Evolutionary conservation across 2,797 vertebrate species (phyloP).

Genomic region (Mormyrus proboscirostris): DNA sequence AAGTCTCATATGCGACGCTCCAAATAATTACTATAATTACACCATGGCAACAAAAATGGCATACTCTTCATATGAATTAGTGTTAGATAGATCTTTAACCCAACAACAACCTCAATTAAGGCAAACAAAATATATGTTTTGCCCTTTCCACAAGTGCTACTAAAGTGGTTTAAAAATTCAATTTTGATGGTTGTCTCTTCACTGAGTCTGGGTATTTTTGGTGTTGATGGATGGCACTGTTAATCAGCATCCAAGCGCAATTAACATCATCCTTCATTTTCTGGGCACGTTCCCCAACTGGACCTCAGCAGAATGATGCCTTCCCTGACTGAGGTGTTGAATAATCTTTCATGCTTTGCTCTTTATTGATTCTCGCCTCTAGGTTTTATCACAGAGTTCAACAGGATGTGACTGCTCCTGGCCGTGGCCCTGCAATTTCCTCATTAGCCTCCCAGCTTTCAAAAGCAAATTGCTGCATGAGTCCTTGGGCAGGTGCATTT

Average conservation of each 20-base stretch:
- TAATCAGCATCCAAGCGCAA: neutral
- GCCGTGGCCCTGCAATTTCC: neutral
- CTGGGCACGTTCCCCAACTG: neutral
- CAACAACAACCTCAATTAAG: neutral
- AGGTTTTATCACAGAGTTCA: slow-evolving; percentile 10
- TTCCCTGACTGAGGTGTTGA: neutral
- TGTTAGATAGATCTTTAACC: neutral
- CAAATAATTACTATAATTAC: slow-evolving; percentile 11
- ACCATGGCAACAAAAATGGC: neutral
- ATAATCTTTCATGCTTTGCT: neutral
- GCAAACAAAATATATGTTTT: neutral
- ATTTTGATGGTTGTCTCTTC: neutral
- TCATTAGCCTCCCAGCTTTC: slow-evolving; percentile 2
- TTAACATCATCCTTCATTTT: neutral
- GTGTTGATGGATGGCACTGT: neutral
- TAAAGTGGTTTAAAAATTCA: neutral
- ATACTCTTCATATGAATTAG: neutral
- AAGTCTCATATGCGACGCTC: neutral
- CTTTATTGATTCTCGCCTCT: slow-evolving; percentile 5
- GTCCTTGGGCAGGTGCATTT: neutral
- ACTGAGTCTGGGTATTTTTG: neutral
- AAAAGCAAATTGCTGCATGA: neutral
- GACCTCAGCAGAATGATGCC: neutral
- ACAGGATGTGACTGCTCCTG: slow-evolving; percentile 12
- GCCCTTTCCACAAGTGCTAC: neutral